Conservation (phyloP, 2,797 vertebrate species). For the Falco peregrinus region DNA sequence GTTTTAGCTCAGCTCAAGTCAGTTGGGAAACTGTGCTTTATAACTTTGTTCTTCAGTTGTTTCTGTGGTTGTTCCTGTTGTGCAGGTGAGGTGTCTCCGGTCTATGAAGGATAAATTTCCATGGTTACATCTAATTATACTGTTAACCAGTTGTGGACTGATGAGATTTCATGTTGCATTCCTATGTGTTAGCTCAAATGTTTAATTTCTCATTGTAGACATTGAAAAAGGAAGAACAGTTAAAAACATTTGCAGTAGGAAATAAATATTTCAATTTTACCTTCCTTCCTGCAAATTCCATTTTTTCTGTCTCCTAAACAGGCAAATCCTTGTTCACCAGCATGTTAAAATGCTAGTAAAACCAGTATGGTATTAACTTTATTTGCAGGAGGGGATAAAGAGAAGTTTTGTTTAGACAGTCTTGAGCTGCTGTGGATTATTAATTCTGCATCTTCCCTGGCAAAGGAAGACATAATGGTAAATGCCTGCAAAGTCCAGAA, state of each 20-base stretch:
- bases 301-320: not conserved
- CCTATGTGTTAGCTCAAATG: not conserved
- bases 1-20: not conserved
- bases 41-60: not conserved
- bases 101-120: not conserved
- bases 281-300: not conserved
- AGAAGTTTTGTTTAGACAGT: not conserved
- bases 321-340: not conserved
- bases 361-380: not conserved
- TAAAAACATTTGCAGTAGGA: not conserved
- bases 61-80: rapidly evolving
- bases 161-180: not conserved
- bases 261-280: not conserved
- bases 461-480: not conserved
- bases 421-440: not conserved
- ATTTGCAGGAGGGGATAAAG: not conserved
- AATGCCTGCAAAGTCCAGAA: not conserved
- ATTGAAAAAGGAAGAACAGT: not conserved
- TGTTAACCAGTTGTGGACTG: not conserved
- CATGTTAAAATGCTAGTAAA: not conserved
- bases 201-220: not conserved
- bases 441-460: not conserved
- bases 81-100: not conserved
- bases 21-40: not conserved
- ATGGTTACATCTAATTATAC: not conserved